These are phyloP conservation scores for Pseudotriccus pelzelni DNA, from an alignment of 2,797 vertebrate species.

Conservation along the genomic window DNA sequence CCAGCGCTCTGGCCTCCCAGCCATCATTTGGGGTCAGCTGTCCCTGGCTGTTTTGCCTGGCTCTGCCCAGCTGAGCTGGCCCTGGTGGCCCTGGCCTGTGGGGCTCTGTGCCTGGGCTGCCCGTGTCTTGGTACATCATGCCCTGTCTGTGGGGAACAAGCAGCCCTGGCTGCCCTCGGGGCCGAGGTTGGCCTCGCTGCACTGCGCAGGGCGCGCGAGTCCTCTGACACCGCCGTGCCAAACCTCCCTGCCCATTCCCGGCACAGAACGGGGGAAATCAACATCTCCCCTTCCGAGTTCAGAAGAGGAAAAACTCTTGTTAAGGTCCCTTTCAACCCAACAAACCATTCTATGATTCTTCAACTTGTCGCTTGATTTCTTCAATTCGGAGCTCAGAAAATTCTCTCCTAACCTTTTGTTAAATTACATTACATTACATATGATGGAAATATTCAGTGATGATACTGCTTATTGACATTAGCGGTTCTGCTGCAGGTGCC, in stretches of 20 bases:
- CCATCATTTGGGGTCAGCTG: no score
- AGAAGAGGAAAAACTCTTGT: neutral
- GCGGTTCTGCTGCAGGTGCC: neutral
- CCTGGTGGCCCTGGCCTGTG: neutral
- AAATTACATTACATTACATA: neutral
- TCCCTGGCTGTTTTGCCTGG: neutral
- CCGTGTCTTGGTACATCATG: neutral
- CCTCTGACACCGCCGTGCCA: neutral
- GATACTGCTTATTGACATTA: accelerated
- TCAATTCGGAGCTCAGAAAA: neutral
- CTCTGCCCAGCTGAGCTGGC: neutral
- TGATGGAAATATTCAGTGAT: neutral
- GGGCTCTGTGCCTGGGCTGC: neutral
- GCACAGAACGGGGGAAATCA: neutral
- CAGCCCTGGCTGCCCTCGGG: neutral
- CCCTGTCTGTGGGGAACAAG: accelerated
- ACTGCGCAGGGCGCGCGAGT: accelerated
- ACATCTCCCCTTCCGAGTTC: neutral
- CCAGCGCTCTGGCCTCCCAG: neutral
- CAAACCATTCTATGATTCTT: neutral
- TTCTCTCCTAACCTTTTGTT: neutral
- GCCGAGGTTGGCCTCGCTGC: accelerated
- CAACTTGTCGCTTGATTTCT: neutral
- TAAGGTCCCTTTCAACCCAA: neutral
- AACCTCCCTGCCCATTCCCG: accelerated